Evolutionary conservation across 2,888 invertebrate species (phyloP), one percentile per base, ranked within the genome.

Genomic region (Plagodis dolabraria): DNA sequence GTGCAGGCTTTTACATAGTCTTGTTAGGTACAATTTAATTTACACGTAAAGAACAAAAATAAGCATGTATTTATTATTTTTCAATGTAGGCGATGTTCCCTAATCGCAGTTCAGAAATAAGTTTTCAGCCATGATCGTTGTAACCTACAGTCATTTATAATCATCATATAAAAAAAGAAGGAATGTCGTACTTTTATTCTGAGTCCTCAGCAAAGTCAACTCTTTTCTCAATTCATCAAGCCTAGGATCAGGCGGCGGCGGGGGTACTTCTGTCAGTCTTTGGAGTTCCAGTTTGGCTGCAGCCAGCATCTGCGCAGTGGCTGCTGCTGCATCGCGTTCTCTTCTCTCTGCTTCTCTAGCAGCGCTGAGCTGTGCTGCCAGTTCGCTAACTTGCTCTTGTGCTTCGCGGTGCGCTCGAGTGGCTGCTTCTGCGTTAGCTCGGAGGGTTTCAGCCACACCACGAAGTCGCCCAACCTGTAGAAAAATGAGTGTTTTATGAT

Each of bases 151-250:
- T 22, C 22, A 22, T 22, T 22, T 22, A 22, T 22, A 4, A 22
- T 22, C 22, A 22, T 22, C 22, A 22, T 22, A 22, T 22, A 22
- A 22, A 22, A 22, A n/a, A 22, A 22, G 1, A 22, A 22, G 22
- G 7, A 6, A 53, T 7, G 79, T 42, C 91, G 80, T 85, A 96
- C 96, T 94, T 91, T 95, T 95, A 82, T 97, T 97, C 78, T 96
- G 95, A 53, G 95, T 95, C 73, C 96, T 94, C 68, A 98, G 93
- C 71, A 95, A 89, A 53, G 94, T 93, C 66, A 98, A 93, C 85
- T 97, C 96, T 72, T 95, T 94, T 81, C 95, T 95, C 65, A 97
- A 90, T 79, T 97, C 97, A 69, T 96, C 96, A 63, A 96, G 93
- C 78, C 96, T 94, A 63, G 96, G 94, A 64, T 96, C 94, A 69